These are phyloP conservation scores for Pygathrix nemaeus DNA, from an alignment of 2,113 vertebrate species.

Conservation along the genomic window DNA sequence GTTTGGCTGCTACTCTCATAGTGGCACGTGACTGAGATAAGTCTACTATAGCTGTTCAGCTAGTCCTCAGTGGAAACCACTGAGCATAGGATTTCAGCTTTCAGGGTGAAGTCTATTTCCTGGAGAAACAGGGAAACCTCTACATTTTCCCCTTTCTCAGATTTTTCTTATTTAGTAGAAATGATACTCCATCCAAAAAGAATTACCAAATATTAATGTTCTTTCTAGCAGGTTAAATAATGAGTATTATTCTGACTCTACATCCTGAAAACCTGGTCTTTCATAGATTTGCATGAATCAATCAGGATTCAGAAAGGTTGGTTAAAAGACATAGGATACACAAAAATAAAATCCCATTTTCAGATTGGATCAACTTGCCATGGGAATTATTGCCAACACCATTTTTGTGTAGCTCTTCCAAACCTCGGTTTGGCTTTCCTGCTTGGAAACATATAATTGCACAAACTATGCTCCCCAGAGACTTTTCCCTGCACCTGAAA, in stretches of 20 bases:
- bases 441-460: constrained; percentile 55
- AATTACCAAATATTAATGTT: background rate
- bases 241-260: background rate
- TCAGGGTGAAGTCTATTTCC: background rate
- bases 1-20: background rate
- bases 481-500: constrained; percentile 40
- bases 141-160: background rate
- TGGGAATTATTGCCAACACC: constrained; percentile 38
- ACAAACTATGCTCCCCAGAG: background rate
- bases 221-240: constrained; percentile 8
- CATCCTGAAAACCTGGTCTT: background rate
- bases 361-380: constrained; percentile 19
- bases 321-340: background rate
- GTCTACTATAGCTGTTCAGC: background rate
- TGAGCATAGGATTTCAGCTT: background rate
- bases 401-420: constrained; percentile 64
- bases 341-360: constrained; percentile 53
- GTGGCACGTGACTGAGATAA: background rate
- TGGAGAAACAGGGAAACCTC: background rate
- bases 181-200: background rate
- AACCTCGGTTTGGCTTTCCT: constrained; percentile 67
- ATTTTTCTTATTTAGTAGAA: background rate
- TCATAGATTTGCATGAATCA: background rate
- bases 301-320: background rate
- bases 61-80: background rate